Evolutionary conservation across 2,888 invertebrate species (phyloP).

Genomic region (Tetropium fuscum): DNA sequence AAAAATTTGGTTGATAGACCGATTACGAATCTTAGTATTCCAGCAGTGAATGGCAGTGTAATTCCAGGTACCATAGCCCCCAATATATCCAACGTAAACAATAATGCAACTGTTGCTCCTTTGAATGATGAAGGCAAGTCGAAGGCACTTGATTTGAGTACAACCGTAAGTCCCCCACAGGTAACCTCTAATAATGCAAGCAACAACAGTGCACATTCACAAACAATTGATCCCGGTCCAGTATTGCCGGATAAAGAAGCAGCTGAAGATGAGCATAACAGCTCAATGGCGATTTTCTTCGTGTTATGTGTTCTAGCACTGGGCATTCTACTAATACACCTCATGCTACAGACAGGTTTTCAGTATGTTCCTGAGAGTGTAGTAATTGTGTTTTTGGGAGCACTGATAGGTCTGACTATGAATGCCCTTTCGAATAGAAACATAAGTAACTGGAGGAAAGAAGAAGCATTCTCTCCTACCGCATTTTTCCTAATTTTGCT

Average conservation of each 20-base stretch:
- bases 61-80: slow-evolving; percentile 1
- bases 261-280: slow-evolving; percentile 96
- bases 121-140: neutral
- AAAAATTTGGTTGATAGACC: neutral
- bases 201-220: slow-evolving; percentile 66
- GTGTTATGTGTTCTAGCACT: slow-evolving; percentile 95
- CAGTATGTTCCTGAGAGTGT: slow-evolving; percentile 98
- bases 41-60: neutral
- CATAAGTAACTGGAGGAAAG: slow-evolving; percentile 95
- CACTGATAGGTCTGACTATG: slow-evolving; percentile 90
- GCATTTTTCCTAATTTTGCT: slow-evolving; percentile 96
- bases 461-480: slow-evolving; percentile 98
- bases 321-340: slow-evolving; percentile 93
- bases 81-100: slow-evolving; percentile 12
- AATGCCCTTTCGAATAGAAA: slow-evolving; percentile 90
- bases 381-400: slow-evolving; percentile 95
- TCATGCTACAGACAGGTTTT: slow-evolving; percentile 95
- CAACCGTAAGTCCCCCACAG: slow-evolving; percentile 26
- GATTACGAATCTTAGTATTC: neutral
- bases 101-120: slow-evolving; percentile 2
- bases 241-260: slow-evolving; percentile 90
- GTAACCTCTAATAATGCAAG: slow-evolving; percentile 54
- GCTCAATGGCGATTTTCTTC: slow-evolving; percentile 98
- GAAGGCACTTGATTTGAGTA: slow-evolving; percentile 12
- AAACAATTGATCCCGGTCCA: slow-evolving; percentile 81